Conservation (phyloP, 1,140 invertebrate genomes). For the Drosophila bifasciata region DNA sequence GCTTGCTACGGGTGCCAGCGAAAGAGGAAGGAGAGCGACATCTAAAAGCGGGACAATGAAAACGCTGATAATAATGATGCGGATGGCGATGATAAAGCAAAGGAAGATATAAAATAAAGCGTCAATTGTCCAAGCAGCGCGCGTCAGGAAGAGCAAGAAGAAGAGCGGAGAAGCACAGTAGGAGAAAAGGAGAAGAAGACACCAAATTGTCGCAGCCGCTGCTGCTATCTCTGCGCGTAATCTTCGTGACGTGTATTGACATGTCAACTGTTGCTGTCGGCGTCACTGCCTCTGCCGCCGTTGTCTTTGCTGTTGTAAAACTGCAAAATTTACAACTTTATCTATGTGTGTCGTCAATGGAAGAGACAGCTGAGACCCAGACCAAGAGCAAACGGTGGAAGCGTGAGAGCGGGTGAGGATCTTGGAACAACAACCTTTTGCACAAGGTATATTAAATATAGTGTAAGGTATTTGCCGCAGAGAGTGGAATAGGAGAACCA, state of each 20-base stretch:
- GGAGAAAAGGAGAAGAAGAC: not conserved
- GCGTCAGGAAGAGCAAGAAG: conserved; percentile 46
- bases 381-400: not conserved
- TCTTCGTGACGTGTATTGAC: conserved; percentile 66
- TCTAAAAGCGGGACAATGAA: conserved; percentile 45
- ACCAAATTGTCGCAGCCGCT: conserved; percentile 30
- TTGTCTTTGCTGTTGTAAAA: conserved; percentile 27
- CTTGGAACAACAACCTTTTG: conserved; percentile 63
- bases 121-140: conserved; percentile 54
- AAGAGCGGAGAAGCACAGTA: not conserved
- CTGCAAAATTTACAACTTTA: conserved; percentile 80
- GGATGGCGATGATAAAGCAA: conserved; percentile 64
- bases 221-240: conserved; percentile 37
- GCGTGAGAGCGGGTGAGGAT: conserved; percentile 3
- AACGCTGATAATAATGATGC: conserved; percentile 48
- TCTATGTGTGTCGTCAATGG: conserved; percentile 68
- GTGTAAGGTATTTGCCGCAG: too few species aligned
- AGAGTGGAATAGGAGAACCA: too few species aligned
- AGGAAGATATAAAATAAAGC: conserved; percentile 73
- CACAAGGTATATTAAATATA: not conserved
- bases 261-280: conserved; percentile 66
- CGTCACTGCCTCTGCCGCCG: conserved; percentile 39
- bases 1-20: not conserved
- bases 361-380: not conserved
- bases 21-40: conserved; percentile 2